Evolutionary conservation across 2,113 vertebrate species (phyloP), one percentile per base, ranked within the genome.

Genomic region (Ctenomys sociabilis): DNA sequence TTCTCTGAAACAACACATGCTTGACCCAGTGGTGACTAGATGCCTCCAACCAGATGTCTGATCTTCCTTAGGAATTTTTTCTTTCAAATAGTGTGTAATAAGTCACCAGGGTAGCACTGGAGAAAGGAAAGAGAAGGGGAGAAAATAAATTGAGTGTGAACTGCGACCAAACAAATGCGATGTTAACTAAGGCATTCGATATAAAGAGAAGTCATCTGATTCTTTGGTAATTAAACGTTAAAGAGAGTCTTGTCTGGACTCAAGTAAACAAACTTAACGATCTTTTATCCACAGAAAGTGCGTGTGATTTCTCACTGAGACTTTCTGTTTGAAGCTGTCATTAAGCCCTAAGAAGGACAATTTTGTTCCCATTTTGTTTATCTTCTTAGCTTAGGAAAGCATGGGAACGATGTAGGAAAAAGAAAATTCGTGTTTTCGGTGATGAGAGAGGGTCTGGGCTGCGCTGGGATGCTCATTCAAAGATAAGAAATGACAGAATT

Each of bases 211-310:
- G 73, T 91, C 97, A 88, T 95, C 93, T 91, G 82, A 93, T 97
- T 97, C 93, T 37, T 88, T 83, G 87, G 92, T 97, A 97, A 97
- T 98, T 97, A 98, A 97, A 98, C 94, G 96, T 98, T 97, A 96
- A 97, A 91, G 95, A 92, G 94, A 96, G 88, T 10, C 66, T 97
- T 95, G 57, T 97, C 93, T 85, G 61, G 54, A 77, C 85, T 57
- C n/a, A 90, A 90, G 83, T 88, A 97, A 97, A 96, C 83, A 96
- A 91, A 96, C 35, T 2, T 96, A 96, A 96, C 88, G 94, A 97
- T 95, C 87, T 92, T 95, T 96, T 84, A 81, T 78, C 72, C 26
- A 40, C 81, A 90, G 2, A 32, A 90, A 52, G 40, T 85, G 28
- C 32, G 17, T 93, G 86, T 83, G 85, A 97, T 96, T 90, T 97